phyloP scores from a whole-genome alignment of 2,113 vertebrate species.

The Tor tambroides region DNA sequence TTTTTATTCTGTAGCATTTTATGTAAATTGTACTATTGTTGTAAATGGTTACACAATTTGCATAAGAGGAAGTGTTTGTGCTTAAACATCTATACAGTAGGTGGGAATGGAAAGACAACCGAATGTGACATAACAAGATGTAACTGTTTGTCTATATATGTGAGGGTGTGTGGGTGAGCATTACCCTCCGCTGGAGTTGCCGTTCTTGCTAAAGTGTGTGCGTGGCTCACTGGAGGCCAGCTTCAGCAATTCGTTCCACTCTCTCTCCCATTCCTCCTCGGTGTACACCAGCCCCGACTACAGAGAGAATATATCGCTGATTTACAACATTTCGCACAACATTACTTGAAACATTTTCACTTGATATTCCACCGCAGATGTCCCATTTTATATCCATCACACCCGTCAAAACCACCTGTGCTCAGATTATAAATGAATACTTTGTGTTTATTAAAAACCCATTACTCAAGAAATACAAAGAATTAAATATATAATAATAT shows the following conservation, averaged over 20 bases:
- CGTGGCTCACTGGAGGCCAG: conserved; percentile 97
- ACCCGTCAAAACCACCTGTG: background rate
- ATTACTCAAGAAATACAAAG: background rate
- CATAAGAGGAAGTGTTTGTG: background rate
- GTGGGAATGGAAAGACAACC: conserved; percentile 14
- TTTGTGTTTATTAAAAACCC: background rate
- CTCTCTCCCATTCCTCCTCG: conserved; percentile 95
- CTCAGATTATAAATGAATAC: background rate
- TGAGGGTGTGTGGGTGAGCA: conserved; percentile 32
- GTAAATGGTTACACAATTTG: background rate
- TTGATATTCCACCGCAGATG: background rate
- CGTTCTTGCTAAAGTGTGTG: conserved; percentile 91
- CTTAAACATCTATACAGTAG: background rate
- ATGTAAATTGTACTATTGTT: background rate
- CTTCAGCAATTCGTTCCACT: conserved; percentile 97
- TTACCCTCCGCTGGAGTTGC: conserved; percentile 91
- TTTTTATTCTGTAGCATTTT: background rate
- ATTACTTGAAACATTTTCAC: background rate
- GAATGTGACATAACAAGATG: conserved; percentile 12
- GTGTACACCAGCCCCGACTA: conserved; percentile 97
- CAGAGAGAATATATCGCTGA: conserved; percentile 36
- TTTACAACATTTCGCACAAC: background rate
- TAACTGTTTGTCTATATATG: background rate
- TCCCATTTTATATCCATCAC: background rate
- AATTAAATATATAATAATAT: background rate